Evolutionary conservation across 2,797 vertebrate genomes (phyloP), one percentile per base, ranked within the genome.

Genomic region (Ficedula albicollis): DNA sequence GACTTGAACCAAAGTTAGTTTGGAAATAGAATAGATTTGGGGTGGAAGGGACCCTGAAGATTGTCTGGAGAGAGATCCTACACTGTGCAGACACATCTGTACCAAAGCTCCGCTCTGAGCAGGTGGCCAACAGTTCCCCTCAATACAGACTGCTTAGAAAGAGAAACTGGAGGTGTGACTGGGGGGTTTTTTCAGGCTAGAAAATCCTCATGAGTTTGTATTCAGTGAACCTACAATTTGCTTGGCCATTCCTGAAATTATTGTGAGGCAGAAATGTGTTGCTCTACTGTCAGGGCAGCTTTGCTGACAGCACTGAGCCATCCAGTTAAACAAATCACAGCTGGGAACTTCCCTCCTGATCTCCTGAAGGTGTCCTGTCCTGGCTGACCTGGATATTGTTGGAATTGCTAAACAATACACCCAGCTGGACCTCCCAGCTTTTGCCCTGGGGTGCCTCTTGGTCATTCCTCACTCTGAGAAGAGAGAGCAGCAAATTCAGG

Each of bases 381-480:
- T 99, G 62, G 97, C 98, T 89, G 99, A 98, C 90, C 96, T 99
- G 87, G 99, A 99, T 96, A 87, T 99, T 90, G 96, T 98, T 4
- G 98, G 98, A 75, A 98, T 99, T 63, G 99, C 99, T 39, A 99
- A 98, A 92, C 98, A 99, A 58, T 99, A 99, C 16, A 97, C 98
- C n/a, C 99, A 99, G 97, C 93, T 99, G 81, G 98, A 98, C 81
- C 98, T 99, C 44, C 98, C 98, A 2, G 99, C 98, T 8, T 99
- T 99, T 63, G 98, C 99, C 23, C 89, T 99, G 77, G 99, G 99
- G 30, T 98, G 99, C 20, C 98, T 99, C 5, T 93, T 99, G 72
- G 98, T 99, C 82, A 98, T 99, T 96, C 99, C 99, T 48, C 98
- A 98, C 95, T 91, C 97, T 27, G 97, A 97, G 84, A 99, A 98